Conservation (phyloP, 2,888 invertebrate genomes). For the Aleiodes leptofemur region DNA sequence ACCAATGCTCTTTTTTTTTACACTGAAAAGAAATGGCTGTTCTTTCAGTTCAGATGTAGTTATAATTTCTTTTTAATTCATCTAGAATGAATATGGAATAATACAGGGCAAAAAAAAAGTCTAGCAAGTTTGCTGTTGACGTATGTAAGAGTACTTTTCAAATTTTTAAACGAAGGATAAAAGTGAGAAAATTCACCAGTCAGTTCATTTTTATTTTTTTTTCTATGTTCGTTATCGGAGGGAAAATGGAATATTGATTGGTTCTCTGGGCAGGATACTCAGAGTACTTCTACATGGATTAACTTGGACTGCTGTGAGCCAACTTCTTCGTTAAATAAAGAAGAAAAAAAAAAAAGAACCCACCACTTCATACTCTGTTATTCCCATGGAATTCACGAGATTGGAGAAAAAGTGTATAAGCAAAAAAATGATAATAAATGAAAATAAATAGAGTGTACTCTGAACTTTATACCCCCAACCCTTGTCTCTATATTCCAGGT, state of each 20-base stretch:
- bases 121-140: background rate
- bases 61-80: background rate
- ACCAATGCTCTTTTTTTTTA: background rate
- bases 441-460: conserved; percentile 9
- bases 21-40: background rate
- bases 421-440: background rate
- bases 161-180: conserved; percentile 4
- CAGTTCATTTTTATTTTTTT: background rate
- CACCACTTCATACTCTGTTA: background rate
- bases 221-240: conserved; percentile 1
- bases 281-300: conserved; percentile 4
- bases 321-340: background rate
- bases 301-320: conserved; percentile 2
- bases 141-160: conserved; percentile 1
- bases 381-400: background rate
- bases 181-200: background rate
- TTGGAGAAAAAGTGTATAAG: background rate
- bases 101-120: background rate
- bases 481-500: background rate
- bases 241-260: conserved; percentile 33
- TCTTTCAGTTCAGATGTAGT: conserved; percentile 2
- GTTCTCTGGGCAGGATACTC: background rate
- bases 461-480: background rate
- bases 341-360: background rate
- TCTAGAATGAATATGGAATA: no score